phyloP scores from a whole-genome alignment of 2,113 vertebrate genomes.

The Epinephelus moara region DNA sequence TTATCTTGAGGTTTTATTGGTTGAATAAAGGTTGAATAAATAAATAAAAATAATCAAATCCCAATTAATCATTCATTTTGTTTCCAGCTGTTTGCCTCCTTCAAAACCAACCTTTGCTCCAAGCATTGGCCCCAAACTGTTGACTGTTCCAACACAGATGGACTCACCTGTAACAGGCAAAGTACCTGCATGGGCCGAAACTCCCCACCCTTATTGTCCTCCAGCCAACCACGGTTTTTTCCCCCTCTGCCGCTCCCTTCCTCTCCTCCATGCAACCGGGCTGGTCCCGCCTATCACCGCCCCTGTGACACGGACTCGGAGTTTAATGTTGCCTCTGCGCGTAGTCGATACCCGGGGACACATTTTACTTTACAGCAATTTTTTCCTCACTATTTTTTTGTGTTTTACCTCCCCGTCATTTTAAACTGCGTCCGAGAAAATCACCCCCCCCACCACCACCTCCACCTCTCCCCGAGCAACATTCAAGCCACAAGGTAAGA shows the following conservation, averaged over 20 bases:
- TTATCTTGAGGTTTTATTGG: no score
- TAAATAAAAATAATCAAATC: neutral
- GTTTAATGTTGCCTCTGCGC: slow-evolving; percentile 28
- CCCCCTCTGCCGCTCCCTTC: slow-evolving; percentile 46
- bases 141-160: slow-evolving; percentile 28
- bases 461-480: neutral
- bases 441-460: neutral
- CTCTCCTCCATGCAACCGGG: slow-evolving; percentile 6
- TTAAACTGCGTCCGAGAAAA: neutral
- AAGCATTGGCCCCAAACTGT: neutral
- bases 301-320: slow-evolving; percentile 24
- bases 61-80: neutral
- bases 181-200: slow-evolving; percentile 21
- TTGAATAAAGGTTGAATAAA: no score
- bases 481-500: slow-evolving; percentile 65
- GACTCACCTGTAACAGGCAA: neutral
- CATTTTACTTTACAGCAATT: slow-evolving; percentile 13
- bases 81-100: neutral
- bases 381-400: slow-evolving; percentile 4
- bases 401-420: neutral
- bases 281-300: slow-evolving; percentile 60
- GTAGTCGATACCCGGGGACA: slow-evolving; percentile 40
- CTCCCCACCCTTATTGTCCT: slow-evolving; percentile 3
- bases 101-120: neutral
- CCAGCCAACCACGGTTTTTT: neutral